Evolutionary conservation across 2,888 invertebrate genomes (phyloP), one percentile per base, ranked within the genome.

Genomic region (Drosophila paramelanica): DNA sequence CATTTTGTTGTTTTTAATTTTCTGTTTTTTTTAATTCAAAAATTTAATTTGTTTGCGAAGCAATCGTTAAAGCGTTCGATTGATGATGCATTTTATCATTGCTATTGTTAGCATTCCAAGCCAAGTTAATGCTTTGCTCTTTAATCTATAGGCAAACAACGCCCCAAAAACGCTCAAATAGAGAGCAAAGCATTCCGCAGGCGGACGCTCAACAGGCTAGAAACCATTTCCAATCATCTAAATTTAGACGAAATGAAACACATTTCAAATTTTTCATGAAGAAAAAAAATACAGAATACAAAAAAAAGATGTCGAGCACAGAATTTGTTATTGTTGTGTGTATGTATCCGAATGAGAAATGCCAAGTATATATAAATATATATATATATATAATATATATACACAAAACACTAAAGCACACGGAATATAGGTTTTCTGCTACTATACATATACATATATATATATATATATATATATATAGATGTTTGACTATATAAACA

Each of bases 171-270:
- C 67, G 55, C 51, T 52, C 61, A 59, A 75, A 71, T 71, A 75
- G 59, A 62, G 59, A 62, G 42, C 51, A 49, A 20, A 72, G 75
- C 55, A 75, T 75, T 75, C 68, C 75, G 62, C 47, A 55, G 60
- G 20, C 58, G 42, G 39, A 25, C 25, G 50, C 64, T 64, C 52
- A 65, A 58, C 50, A 62, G 65, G 51, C 43, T 36, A 58, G 73
- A 71, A 65, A 77, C 61, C 79, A 79, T 84, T 87, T 87, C 83
- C 86, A 88, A 87, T 88, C 78, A 78, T 80, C 89, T 89, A 89
- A 89, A 81, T 74, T 83, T 89, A 89, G 80, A 83, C 78, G 73
- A 80, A 83, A 83, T 83, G 83, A 89, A 88, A 89, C 88, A 89
- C 80, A 89, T 89, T 89, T 89, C 85, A 86, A 82, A 86, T 75